Conservation (phyloP, 2,888 invertebrate species). For the Andrena minutula region DNA sequence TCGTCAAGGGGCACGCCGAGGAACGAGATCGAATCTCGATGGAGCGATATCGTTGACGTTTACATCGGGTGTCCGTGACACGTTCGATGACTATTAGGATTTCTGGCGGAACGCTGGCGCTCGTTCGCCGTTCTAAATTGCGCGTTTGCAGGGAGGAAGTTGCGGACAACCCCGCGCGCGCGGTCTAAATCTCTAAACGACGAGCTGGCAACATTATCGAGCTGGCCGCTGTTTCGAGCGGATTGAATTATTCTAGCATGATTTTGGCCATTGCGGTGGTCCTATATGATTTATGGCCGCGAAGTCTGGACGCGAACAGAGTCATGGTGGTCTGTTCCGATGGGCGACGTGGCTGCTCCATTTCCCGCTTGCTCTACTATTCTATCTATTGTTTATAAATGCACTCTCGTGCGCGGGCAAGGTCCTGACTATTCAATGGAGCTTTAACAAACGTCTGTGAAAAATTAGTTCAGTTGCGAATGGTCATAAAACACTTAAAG, state of each 20-base stretch:
- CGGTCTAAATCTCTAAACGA: neutral
- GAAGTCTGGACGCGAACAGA: slow-evolving; percentile 12
- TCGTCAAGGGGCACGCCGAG: slow-evolving; percentile 49
- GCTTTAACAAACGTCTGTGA: too few species aligned
- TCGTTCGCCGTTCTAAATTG: slow-evolving; percentile 8
- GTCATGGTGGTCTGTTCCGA: slow-evolving; percentile 18
- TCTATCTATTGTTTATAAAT: slow-evolving; percentile 7
- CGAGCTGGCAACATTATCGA: slow-evolving; percentile 11
- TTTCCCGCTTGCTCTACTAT: neutral
- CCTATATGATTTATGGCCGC: slow-evolving; percentile 20
- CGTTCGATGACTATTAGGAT: slow-evolving; percentile 48
- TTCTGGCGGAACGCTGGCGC: slow-evolving; percentile 43
- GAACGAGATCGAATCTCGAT: slow-evolving; percentile 54
- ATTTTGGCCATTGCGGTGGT: slow-evolving; percentile 26
- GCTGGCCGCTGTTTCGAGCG: neutral
- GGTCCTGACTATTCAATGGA: neutral
- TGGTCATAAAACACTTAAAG: too few species aligned
- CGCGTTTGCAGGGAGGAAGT: neutral
- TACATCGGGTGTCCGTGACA: slow-evolving; percentile 28
- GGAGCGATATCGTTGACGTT: slow-evolving; percentile 56
- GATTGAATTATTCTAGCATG: slow-evolving; percentile 8
- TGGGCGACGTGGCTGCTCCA: neutral
- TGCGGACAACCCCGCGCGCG: neutral
- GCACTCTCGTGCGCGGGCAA: neutral
- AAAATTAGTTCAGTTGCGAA: too few species aligned